These are phyloP conservation scores for Thereuonema tuberculata DNA, from an alignment of 1,140 invertebrate species.

Conservation along the genomic window DNA sequence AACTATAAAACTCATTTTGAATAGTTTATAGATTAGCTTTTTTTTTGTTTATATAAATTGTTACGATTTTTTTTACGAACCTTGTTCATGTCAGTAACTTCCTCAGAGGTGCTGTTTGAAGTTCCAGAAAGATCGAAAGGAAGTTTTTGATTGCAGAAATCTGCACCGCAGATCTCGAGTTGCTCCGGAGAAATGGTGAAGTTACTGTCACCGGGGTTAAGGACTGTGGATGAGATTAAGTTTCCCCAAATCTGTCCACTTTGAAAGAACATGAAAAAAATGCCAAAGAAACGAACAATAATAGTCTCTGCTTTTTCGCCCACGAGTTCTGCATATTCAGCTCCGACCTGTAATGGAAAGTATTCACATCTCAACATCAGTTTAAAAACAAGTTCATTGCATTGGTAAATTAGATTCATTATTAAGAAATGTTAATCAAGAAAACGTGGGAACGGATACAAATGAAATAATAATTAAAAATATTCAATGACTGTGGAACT, in stretches of 20 bases:
- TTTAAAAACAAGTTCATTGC: neutral
- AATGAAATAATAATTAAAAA: neutral
- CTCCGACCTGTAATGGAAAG: neutral
- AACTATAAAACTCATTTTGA: no score
- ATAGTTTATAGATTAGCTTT: no score
- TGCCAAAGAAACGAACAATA: constrained; percentile 89
- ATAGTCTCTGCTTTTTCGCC: constrained; percentile 48
- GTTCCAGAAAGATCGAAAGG: no score
- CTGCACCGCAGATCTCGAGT: constrained; percentile 49
- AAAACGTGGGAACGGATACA: neutral
- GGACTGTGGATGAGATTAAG: constrained; percentile 75
- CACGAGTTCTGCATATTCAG: neutral
- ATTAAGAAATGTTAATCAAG: neutral
- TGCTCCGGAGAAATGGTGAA: constrained; percentile 8
- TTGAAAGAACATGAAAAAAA: constrained; percentile 96
- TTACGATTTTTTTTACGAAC: no score
- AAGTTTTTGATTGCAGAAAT: constrained; percentile 46
- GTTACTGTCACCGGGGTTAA: constrained; percentile 11
- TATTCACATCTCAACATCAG: neutral
- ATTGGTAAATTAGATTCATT: neutral
- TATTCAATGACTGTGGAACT: neutral
- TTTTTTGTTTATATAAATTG: no score
- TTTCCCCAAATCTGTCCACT: constrained; percentile 91
- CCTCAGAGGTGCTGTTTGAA: no score
- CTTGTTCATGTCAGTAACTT: no score